Evolutionary conservation across 1,140 invertebrate genomes (phyloP).

Genomic region (Monomorium pharaonis): DNA sequence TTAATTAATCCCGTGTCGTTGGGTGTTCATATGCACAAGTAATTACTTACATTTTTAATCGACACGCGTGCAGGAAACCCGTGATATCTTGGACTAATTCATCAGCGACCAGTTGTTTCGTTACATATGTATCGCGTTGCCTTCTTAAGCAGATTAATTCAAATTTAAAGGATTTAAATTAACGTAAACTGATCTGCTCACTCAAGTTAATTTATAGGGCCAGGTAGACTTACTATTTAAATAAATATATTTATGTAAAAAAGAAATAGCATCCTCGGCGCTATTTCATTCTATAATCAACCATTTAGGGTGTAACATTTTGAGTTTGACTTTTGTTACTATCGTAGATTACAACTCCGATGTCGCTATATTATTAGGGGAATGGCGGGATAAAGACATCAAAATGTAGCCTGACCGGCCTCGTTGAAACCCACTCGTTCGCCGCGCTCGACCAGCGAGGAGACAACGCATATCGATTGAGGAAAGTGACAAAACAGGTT

Average conservation of each 20-base stretch:
- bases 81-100: conserved; percentile 29
- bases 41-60: conserved; percentile 34
- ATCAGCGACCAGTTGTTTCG: background rate
- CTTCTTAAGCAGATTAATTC: background rate
- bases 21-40: conserved; percentile 15
- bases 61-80: background rate
- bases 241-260: background rate
- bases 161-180: background rate
- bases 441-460: background rate
- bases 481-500: conserved; percentile 65
- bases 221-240: background rate
- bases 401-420: conserved; percentile 22
- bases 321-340: background rate
- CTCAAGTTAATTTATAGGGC: background rate
- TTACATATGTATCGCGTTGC: background rate
- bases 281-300: background rate
- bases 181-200: background rate
- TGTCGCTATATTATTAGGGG: background rate
- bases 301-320: background rate
- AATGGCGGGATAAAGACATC: conserved; percentile 51
- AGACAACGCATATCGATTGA: conserved; percentile 31
- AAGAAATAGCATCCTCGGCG: background rate
- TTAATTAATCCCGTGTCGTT: conserved; percentile 31
- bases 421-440: background rate
- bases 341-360: background rate